These are phyloP conservation scores for Enteromius fasciolatus DNA, from an alignment of 2,797 vertebrate genomes.

Conservation along the genomic window DNA sequence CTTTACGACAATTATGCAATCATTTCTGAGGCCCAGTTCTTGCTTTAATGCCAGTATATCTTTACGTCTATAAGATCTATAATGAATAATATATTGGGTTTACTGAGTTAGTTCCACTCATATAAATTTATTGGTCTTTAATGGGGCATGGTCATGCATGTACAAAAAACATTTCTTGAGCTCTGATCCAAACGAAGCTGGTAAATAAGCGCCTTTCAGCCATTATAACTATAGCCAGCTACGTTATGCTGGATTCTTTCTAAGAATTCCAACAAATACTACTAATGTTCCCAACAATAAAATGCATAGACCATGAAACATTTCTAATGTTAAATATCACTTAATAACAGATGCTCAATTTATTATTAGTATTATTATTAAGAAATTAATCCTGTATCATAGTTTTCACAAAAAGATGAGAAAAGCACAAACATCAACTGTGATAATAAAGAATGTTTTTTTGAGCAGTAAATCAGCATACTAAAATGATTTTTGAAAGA, in stretches of 20 bases:
- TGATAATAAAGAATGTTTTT: not conserved
- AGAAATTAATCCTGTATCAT: not conserved
- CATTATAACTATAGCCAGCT: constrained; percentile 40
- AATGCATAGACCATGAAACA: not conserved
- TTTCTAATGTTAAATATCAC: not conserved
- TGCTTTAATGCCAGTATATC: constrained; percentile 60
- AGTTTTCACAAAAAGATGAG: not conserved
- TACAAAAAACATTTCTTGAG: constrained; percentile 52
- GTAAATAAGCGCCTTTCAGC: constrained; percentile 59
- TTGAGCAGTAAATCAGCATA: not conserved
- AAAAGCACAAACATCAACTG: not conserved
- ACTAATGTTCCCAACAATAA: constrained; percentile 1
- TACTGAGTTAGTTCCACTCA: constrained; percentile 63
- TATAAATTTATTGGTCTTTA: constrained; percentile 68
- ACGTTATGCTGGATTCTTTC: not conserved
- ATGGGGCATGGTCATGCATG: constrained; percentile 63
- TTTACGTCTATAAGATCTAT: constrained; percentile 60
- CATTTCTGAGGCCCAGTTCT: constrained; percentile 56
- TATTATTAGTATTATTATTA: not conserved
- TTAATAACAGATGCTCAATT: not conserved
- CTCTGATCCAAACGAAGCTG: constrained; percentile 54
- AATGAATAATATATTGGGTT: constrained; percentile 70
- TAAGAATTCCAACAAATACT: not conserved
- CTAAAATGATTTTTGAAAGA: not conserved
- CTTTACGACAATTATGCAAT: constrained; percentile 62